Evolutionary conservation across 2,113 vertebrate species (phyloP).

Genomic region (Corythornis vintsioides): DNA sequence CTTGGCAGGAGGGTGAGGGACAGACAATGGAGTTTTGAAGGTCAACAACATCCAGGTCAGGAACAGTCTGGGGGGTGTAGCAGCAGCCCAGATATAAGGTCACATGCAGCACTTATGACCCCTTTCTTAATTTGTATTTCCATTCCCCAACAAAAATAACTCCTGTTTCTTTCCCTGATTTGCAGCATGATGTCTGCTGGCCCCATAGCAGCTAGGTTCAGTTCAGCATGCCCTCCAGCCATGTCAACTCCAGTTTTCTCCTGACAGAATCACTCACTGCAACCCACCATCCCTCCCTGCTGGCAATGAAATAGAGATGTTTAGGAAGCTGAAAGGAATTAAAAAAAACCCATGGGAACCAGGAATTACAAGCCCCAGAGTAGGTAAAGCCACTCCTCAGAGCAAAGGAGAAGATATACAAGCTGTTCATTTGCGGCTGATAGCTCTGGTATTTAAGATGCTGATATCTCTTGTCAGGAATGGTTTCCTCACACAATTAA

Average conservation of each 20-base stretch:
- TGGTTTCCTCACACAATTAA: conserved; percentile 42
- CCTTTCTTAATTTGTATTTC: neutral
- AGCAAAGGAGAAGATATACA: neutral
- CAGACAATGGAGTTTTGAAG: neutral
- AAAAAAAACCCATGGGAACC: neutral
- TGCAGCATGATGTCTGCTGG: neutral
- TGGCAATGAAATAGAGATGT: neutral
- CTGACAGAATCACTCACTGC: neutral
- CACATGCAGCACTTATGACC: neutral
- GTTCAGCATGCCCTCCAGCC: neutral
- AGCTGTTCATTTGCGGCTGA: neutral
- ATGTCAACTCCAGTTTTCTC: neutral
- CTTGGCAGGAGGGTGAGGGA: neutral
- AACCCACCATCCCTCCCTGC: neutral
- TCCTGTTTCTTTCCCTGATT: neutral
- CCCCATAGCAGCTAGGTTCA: no score
- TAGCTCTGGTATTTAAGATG: conserved; percentile 25
- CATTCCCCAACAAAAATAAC: neutral
- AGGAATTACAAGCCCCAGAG: neutral
- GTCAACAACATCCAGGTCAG: neutral
- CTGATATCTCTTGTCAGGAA: neutral
- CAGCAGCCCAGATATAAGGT: neutral
- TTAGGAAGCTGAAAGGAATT: neutral
- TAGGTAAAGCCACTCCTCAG: neutral
- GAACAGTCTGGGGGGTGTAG: neutral